Percentiles rank a stretch among this genome's conserved stretches.
Conservation (phyloP, 1,140 invertebrate genomes). For the Lamellibrachia luymesi region DNA sequence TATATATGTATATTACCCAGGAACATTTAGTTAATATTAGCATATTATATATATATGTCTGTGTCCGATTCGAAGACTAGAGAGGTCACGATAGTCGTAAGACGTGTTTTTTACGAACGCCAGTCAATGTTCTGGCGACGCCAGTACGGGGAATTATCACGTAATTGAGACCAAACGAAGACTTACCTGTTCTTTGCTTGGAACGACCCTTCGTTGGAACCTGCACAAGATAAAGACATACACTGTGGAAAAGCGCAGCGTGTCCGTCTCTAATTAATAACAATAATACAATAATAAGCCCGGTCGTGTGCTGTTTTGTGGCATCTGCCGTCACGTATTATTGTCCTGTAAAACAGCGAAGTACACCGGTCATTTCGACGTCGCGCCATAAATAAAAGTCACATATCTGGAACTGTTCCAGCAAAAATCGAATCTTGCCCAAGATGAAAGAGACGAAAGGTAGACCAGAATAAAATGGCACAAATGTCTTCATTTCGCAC, state of each 20-base stretch:
- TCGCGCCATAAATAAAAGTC: background rate
- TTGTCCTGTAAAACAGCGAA: background rate
- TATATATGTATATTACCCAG: no score
- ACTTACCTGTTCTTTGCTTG: background rate
- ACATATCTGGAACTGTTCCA: background rate
- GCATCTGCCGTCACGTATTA: background rate
- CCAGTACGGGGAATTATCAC: background rate
- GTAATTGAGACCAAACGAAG: background rate
- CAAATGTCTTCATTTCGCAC: background rate
- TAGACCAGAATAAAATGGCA: background rate
- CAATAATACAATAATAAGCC: background rate
- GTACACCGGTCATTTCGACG: background rate
- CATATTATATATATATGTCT: no score
- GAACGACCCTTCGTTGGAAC: background rate
- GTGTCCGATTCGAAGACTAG: no score
- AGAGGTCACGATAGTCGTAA: no score
- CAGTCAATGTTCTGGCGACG: background rate
- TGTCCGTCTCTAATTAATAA: background rate
- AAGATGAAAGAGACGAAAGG: background rate
- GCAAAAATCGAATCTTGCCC: no score
- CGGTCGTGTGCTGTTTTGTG: background rate
- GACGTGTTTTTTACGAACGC: background rate
- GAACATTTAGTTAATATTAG: no score
- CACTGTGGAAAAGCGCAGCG: background rate
- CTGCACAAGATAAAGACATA: background rate